phyloP scores from a whole-genome alignment of 2,113 vertebrate genomes.

The Stigmatopora argus region DNA sequence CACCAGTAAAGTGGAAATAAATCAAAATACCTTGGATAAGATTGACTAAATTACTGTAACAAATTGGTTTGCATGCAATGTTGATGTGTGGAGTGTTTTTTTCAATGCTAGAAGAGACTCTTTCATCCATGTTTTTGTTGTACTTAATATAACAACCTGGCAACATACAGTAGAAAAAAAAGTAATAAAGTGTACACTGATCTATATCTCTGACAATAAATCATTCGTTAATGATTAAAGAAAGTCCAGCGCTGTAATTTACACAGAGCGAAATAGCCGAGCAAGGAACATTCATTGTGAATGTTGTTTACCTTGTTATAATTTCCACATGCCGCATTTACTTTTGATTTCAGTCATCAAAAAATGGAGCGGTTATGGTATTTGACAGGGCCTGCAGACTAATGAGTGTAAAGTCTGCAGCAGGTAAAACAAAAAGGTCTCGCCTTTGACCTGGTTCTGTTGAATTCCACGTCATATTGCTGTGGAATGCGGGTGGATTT shows the following conservation, averaged over 20 bases:
- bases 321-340: constrained; percentile 32
- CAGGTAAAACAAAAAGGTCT: constrained; percentile 55
- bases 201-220: neutral
- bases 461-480: constrained; percentile 34
- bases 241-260: neutral
- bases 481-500: constrained; percentile 44
- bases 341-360: constrained; percentile 36
- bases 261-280: neutral
- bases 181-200: neutral
- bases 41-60: too few species aligned
- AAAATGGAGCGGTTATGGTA: constrained; percentile 26
- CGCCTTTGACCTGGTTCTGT: constrained; percentile 46
- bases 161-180: neutral
- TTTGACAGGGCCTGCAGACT: constrained; percentile 53
- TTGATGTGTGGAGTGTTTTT: too few species aligned
- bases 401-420: constrained; percentile 35
- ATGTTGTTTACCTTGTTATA: constrained; percentile 23
- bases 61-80: too few species aligned
- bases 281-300: neutral
- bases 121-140: too few species aligned
- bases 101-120: too few species aligned
- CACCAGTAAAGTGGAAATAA: too few species aligned
- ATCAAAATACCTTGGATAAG: too few species aligned
- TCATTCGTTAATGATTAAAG: neutral
- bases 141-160: neutral